These are phyloP conservation scores for Cephus spinipes DNA, from an alignment of 2,888 invertebrate species.

Conservation along the genomic window DNA sequence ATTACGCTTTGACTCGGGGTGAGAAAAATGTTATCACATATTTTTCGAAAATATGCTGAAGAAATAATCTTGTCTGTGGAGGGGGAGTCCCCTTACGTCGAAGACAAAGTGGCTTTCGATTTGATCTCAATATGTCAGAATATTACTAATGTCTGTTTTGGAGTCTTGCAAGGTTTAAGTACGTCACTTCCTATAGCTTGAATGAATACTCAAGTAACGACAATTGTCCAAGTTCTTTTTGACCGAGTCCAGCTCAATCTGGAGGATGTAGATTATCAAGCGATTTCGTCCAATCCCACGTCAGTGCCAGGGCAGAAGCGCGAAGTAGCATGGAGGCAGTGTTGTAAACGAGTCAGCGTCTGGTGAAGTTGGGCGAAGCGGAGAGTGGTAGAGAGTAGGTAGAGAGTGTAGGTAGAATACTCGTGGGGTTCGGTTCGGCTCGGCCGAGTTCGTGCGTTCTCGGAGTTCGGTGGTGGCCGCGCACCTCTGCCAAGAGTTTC, in stretches of 20 bases:
- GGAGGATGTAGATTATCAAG: background rate
- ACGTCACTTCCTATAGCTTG: background rate
- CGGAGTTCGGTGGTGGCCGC: constrained; percentile 54
- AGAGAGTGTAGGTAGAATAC: background rate
- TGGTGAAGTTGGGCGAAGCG: background rate
- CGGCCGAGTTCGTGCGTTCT: constrained; percentile 47
- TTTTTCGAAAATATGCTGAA: background rate
- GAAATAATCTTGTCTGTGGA: background rate
- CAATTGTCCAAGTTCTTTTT: background rate
- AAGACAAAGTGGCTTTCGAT: background rate
- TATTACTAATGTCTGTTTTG: background rate
- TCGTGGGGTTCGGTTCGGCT: constrained; percentile 32
- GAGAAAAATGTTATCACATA: background rate
- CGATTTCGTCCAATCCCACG: background rate
- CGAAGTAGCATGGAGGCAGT: background rate
- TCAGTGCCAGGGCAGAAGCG: background rate
- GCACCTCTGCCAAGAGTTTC: constrained; percentile 59
- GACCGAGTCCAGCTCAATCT: background rate
- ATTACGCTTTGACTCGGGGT: background rate
- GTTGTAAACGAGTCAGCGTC: background rate
- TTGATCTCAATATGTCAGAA: background rate
- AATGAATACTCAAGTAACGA: background rate
- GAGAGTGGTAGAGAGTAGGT: constrained; percentile 30
- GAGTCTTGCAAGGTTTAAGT: background rate
- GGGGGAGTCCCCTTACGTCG: background rate